These are phyloP conservation scores for Geotrypetes seraphini DNA, from an alignment of 2,797 vertebrate genomes.

Conservation along the genomic window DNA sequence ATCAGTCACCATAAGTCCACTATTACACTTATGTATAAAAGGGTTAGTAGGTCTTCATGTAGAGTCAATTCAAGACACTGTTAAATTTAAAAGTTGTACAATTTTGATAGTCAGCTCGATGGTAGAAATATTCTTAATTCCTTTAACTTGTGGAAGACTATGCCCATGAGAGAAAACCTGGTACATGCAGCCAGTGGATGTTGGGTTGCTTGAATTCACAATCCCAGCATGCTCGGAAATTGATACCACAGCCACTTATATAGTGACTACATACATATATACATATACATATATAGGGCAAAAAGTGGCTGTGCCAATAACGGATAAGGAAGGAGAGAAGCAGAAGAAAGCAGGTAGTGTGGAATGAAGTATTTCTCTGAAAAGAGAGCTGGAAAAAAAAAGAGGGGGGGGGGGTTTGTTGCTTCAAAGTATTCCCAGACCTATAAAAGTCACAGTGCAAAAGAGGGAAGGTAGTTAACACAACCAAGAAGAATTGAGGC, in stretches of 20 bases:
- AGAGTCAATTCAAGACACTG: slow-evolving; percentile 16
- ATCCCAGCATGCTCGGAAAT: slow-evolving; percentile 72
- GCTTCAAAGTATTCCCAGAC: slow-evolving; percentile 75
- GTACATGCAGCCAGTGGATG: slow-evolving; percentile 78
- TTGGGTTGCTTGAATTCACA: slow-evolving; percentile 73
- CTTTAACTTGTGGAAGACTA: slow-evolving; percentile 50
- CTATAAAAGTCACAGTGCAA: slow-evolving; percentile 69
- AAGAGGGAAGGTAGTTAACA: slow-evolving; percentile 61
- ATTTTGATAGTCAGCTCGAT: slow-evolving; percentile 6
- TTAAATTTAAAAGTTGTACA: slow-evolving; percentile 24
- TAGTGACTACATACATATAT: slow-evolving; percentile 38
- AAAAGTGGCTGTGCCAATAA: slow-evolving; percentile 76
- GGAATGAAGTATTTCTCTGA: slow-evolving; percentile 68
- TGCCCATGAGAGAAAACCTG: slow-evolving; percentile 77
- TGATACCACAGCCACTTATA: slow-evolving; percentile 71
- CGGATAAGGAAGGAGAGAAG: slow-evolving; percentile 64
- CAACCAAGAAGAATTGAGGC: slow-evolving; percentile 70
- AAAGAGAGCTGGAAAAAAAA: slow-evolving; percentile 61
- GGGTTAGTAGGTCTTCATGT: no score
- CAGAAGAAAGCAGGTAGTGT: slow-evolving; percentile 64
- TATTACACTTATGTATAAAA: no score
- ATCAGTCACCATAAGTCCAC: no score
- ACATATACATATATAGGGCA: no score
- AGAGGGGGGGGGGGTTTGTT: slow-evolving; percentile 62
- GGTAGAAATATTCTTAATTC: slow-evolving; percentile 24